These are phyloP conservation scores for Karalla daura DNA, from an alignment of 2,797 vertebrate genomes.

Conservation along the genomic window DNA sequence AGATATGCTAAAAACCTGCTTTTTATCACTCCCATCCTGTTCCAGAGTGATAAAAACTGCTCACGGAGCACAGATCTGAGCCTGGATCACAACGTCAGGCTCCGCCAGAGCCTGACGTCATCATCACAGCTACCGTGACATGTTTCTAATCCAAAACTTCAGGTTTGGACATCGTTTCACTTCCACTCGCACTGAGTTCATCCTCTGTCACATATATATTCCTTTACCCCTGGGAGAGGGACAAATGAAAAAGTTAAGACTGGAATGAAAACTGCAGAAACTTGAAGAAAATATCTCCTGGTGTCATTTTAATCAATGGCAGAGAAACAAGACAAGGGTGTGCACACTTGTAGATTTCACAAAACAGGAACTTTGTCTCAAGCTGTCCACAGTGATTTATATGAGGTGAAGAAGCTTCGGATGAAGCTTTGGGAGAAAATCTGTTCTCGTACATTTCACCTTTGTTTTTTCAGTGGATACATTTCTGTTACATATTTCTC, in stretches of 20 bases:
- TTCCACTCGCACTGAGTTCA: slow-evolving; percentile 3
- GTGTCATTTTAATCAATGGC: slow-evolving; percentile 18
- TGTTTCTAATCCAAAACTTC: slow-evolving; percentile 6
- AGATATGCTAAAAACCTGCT: not conserved
- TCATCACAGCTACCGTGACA: too few relatives aligned
- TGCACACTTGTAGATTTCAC: not conserved
- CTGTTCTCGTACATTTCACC: not conserved
- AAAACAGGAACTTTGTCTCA: not conserved
- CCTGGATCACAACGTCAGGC: too few relatives aligned
- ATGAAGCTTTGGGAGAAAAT: not conserved
- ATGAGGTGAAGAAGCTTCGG: not conserved
- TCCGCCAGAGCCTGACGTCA: not conserved
- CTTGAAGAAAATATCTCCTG: not conserved
- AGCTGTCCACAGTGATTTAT: slow-evolving; percentile 2
- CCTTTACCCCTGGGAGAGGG: slow-evolving; percentile 21
- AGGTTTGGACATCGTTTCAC: not conserved
- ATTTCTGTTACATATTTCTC: too few relatives aligned
- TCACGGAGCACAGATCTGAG: too few relatives aligned
- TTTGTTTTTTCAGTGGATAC: not conserved
- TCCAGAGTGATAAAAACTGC: too few relatives aligned
- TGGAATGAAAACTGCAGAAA: slow-evolving; percentile 17
- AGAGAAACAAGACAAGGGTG: not conserved
- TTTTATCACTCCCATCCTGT: not conserved
- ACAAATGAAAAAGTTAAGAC: slow-evolving; percentile 15
- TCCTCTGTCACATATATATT: not conserved